These are phyloP conservation scores for Littorina saxatilis DNA, from an alignment of 1,140 invertebrate species.

Conservation along the genomic window DNA sequence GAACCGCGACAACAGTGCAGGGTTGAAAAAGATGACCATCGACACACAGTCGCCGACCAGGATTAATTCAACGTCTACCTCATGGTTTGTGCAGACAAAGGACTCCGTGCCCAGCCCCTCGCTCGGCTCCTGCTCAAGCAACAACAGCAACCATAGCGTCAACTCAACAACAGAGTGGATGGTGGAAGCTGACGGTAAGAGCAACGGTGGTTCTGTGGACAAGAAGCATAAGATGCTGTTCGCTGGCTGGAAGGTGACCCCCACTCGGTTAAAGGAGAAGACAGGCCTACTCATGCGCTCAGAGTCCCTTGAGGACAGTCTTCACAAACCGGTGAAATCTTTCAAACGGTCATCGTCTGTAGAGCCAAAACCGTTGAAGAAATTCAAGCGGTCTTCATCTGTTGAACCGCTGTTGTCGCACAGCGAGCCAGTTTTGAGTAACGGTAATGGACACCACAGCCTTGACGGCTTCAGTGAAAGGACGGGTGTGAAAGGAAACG, in stretches of 20 bases:
- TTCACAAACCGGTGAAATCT: neutral
- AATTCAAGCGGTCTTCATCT: neutral
- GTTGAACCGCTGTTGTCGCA: too few species aligned
- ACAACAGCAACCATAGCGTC: constrained; percentile 58
- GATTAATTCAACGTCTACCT: constrained; percentile 64
- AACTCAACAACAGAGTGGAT: constrained; percentile 75
- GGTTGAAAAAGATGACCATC: constrained; percentile 21
- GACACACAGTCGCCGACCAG: constrained; percentile 48
- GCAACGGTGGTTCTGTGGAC: neutral
- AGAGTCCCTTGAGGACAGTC: neutral
- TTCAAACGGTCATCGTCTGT: neutral
- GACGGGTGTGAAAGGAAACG: neutral
- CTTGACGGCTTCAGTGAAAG: neutral
- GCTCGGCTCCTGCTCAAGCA: constrained; percentile 66
- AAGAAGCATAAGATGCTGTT: constrained; percentile 14
- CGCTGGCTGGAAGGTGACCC: constrained; percentile 48
- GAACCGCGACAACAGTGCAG: constrained; percentile 31
- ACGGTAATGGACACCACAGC: too few species aligned
- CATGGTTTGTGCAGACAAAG: constrained; percentile 69
- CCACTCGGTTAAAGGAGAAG: constrained; percentile 6
- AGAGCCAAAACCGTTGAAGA: neutral
- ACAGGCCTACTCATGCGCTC: neutral
- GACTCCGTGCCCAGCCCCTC: constrained; percentile 66
- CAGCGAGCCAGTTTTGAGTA: neutral
- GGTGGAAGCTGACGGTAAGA: constrained; percentile 57